Percentiles rank a stretch among this genome's conserved stretches.
Evolutionary conservation across 2,888 invertebrate species (phyloP).

Genomic region (Elmis aenea): DNA sequence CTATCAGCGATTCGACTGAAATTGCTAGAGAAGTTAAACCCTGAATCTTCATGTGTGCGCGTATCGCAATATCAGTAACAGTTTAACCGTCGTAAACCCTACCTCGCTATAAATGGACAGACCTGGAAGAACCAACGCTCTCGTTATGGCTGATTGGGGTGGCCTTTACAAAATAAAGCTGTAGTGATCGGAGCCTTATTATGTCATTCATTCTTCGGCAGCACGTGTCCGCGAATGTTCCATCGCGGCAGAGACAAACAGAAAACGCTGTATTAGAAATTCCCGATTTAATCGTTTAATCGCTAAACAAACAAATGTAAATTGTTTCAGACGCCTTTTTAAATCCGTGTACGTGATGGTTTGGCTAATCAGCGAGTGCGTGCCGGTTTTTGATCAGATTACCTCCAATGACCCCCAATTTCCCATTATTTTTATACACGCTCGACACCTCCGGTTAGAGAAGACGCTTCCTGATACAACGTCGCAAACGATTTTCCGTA

Average conservation of each 20-base stretch:
- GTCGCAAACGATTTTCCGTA: constrained; percentile 3
- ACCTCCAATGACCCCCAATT: constrained; percentile 17
- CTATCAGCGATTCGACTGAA: constrained; percentile 22
- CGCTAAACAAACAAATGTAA: constrained; percentile 21
- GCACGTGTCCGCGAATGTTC: constrained; percentile 13
- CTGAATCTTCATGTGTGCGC: constrained; percentile 23
- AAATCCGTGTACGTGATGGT: constrained; percentile 23
- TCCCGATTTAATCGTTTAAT: constrained; percentile 16
- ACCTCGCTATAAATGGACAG: constrained; percentile 26
- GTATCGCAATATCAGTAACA: constrained; percentile 28
- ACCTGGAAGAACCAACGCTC: constrained; percentile 22
- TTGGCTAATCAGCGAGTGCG: constrained; percentile 13
- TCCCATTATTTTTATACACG: neutral
- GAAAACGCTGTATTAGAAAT: constrained; percentile 5
- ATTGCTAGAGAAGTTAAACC: constrained; percentile 21
- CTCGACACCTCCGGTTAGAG: neutral
- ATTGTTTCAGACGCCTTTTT: constrained; percentile 27
- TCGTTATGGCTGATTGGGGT: constrained; percentile 22
- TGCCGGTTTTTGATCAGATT: constrained; percentile 21
- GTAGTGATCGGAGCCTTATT: constrained; percentile 19
- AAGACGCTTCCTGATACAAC: constrained; percentile 7
- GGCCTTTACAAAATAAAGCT: constrained; percentile 20
- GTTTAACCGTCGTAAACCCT: constrained; percentile 28
- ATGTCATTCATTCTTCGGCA: constrained; percentile 14
- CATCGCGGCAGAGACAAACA: constrained; percentile 5